Percentiles rank a stretch among this genome's conserved stretches.
These are phyloP conservation scores for Diadegma fenestrale DNA, from an alignment of 2,888 invertebrate genomes.

Conservation along the genomic window DNA sequence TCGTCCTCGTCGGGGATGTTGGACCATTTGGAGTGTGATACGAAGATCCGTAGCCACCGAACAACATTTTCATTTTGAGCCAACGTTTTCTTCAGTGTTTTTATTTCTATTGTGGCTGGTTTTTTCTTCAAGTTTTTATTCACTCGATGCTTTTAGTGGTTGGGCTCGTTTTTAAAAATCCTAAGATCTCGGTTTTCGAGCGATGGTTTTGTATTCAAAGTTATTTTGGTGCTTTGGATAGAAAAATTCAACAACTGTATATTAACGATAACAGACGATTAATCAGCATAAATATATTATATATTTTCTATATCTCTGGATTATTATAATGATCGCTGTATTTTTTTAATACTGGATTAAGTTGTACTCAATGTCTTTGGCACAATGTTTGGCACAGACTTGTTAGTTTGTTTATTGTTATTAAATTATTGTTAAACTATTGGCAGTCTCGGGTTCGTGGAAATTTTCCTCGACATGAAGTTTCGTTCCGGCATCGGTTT, in stretches of 20 bases:
- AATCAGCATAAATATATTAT: conserved; percentile 61
- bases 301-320: conserved; percentile 20
- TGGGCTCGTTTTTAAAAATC: neutral
- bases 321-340: conserved; percentile 33
- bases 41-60: conserved; percentile 79
- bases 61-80: conserved; percentile 77
- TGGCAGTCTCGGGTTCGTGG: conserved; percentile 34
- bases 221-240: conserved; percentile 25
- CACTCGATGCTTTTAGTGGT: neutral
- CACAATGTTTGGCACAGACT: conserved; percentile 71
- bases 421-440: conserved; percentile 30
- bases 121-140: neutral
- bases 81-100: neutral
- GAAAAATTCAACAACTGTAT: conserved; percentile 61
- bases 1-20: conserved; percentile 77
- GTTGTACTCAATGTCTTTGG: conserved; percentile 74
- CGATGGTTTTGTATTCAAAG: neutral
- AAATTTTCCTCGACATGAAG: neutral
- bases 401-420: conserved; percentile 30
- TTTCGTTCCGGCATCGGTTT: neutral
- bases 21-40: conserved; percentile 77
- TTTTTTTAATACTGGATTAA: conserved; percentile 69
- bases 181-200: neutral
- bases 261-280: conserved; percentile 51
- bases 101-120: neutral